Evolutionary conservation across 2,113 vertebrate genomes (phyloP), one percentile per base, ranked within the genome.

Genomic region (Cyanistes caeruleus): DNA sequence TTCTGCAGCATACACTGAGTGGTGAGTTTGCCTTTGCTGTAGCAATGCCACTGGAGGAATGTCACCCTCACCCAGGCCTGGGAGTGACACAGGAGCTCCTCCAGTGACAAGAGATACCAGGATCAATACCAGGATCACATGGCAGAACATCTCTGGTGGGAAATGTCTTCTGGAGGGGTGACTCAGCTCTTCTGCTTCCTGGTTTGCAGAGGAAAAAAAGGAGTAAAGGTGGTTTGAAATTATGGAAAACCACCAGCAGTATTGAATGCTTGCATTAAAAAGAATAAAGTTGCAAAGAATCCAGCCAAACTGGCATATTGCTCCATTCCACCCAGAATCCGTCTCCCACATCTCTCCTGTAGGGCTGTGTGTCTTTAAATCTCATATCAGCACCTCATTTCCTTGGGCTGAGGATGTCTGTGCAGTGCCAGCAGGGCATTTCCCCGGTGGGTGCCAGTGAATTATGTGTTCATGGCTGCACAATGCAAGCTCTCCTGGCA

Each of bases 391-490:
- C 85, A 6, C 48, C 83, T 87, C 88, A 49, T 81, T 37, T 74
- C 80, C 13, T 15, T 10, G 46, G 64, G 68, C 89, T 65, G 80
- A 7, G n/a, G 84, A 56, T 72, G 80, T 37, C 63, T 23, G 80
- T 35, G 69, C 49, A 1, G 6, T 16, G 85, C 92, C 25, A 4
- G 62, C 59, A 7, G 92, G 68, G 73, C 79, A 68, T 48, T 77
- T 89, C 93, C 95, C 91, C 35, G 21, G 51, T 49, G 87, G 87
- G 87, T 60, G 91, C 83, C 67, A 58, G 44, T 59, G 78, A 89
- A 72, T 95, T 78, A 15, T 21, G 80, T 4, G 55, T 81, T 84
- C 75, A 31, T 12, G 13, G 72, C 93, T 94, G 79, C 83, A 75
- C 96, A 78, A 23, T 53, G 76, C 90, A 53, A 76, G 85, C 55